Percentiles rank a stretch among this genome's conserved stretches.
phyloP scores from a whole-genome alignment of 2,797 vertebrate genomes.

The Apodemus agrarius region DNA sequence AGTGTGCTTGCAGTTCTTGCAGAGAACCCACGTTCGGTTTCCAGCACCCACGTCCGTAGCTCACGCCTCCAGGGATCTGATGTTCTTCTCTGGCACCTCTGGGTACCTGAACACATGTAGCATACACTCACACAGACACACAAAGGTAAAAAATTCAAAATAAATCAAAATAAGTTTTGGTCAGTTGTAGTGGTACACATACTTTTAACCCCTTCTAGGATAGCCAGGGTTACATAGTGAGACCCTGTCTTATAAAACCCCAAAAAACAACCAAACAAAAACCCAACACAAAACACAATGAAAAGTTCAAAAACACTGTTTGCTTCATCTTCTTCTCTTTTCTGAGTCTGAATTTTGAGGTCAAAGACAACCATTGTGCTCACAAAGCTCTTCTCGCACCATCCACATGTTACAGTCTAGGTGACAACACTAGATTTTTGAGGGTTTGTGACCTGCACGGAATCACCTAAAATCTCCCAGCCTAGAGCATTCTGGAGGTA shows the following conservation, averaged over 20 bases:
- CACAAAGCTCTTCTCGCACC: accelerated
- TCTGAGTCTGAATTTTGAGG: background rate
- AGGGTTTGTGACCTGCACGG: background rate
- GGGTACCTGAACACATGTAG: background rate
- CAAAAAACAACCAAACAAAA: background rate
- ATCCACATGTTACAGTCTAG: background rate
- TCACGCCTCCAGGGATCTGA: background rate
- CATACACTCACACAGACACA: background rate
- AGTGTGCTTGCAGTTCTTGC: background rate
- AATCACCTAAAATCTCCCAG: background rate
- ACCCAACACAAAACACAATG: background rate
- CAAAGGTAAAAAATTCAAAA: background rate
- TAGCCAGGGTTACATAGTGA: background rate
- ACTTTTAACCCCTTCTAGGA: background rate
- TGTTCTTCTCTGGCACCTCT: background rate
- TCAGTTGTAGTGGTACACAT: background rate
- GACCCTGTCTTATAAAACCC: background rate
- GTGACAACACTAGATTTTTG: background rate
- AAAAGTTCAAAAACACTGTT: background rate
- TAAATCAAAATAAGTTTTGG: background rate
- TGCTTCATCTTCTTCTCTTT: background rate
- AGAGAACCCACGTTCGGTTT: background rate
- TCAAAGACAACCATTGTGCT: background rate
- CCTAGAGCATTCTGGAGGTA: background rate
- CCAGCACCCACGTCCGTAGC: background rate